Evolutionary conservation across 2,113 vertebrate species (phyloP).

Genomic region (Cygnus atratus): DNA sequence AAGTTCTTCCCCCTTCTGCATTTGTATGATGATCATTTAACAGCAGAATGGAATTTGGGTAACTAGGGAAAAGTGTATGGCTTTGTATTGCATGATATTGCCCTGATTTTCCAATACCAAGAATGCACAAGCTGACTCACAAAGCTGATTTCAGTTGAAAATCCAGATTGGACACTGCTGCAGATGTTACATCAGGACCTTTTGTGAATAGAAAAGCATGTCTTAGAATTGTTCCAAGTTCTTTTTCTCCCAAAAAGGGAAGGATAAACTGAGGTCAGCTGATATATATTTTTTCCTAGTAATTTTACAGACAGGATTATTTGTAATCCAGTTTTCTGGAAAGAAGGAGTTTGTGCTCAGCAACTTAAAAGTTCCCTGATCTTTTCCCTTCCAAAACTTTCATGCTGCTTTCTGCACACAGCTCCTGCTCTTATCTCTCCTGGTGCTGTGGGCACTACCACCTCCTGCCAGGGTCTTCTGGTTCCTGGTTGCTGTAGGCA

Average conservation of each 20-base stretch:
- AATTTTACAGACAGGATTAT: constrained; percentile 57
- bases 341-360: constrained; percentile 8
- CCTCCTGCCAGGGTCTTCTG: background rate
- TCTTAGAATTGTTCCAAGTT: constrained; percentile 11
- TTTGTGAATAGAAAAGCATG: constrained; percentile 20
- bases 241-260: constrained; percentile 19
- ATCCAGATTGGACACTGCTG: background rate
- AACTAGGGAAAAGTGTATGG: constrained; percentile 6
- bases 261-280: constrained; percentile 9
- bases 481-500: background rate
- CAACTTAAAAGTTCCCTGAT: constrained; percentile 11
- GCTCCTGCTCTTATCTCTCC: background rate
- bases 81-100: background rate
- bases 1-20: constrained; percentile 10
- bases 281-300: background rate
- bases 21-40: constrained; percentile 17
- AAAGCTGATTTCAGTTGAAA: constrained; percentile 33
- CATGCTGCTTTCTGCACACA: background rate
- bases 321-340: constrained; percentile 60
- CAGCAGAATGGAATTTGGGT: constrained; percentile 23
- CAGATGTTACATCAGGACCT: background rate
- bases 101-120: background rate
- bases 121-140: background rate
- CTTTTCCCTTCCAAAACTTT: background rate
- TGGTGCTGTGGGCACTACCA: background rate